Evolutionary conservation across 1,140 invertebrate genomes (phyloP), one percentile per base, ranked within the genome.

Genomic region (Diorhabda carinulata): DNA sequence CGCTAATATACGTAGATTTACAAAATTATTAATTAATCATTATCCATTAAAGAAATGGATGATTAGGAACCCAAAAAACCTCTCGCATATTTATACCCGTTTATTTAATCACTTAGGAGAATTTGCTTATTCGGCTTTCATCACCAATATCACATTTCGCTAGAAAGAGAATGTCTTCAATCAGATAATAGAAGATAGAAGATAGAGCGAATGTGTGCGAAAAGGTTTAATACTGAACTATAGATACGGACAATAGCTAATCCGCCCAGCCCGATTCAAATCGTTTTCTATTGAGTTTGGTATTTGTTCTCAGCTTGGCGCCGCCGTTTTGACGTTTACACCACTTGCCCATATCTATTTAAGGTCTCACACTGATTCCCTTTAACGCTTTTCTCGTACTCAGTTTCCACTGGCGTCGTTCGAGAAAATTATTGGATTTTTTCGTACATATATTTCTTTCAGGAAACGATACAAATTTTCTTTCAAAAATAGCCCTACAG

Each of bases 271-370:
- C 70, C 73, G 72, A 73, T 72, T 74, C 72, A 71, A 68, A 74
- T 74, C 69, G 72, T 72, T 52, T 72, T 66, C 70, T 64, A 75
- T 73, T 73, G 69, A 75, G 65, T 69, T 66, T 66, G 73, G 74
- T 77, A 77, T 77, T 77, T 77, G 72, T 70, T 72, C 76, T 72
- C 76, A 71, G 74, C 71, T 75, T 77, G 76, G 72, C 70, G 70
- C 71, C 72, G 47, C 47, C 47, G 47, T 52, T 52, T 52, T n/a
- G 47, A 52, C 47, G 70, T 77, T 77, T 75, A 72, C 66, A 70
- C 72, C 76, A 77, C 71, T 75, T 72, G 74, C 69, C 66, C 72
- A 68, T 68, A 76, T 76, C 72, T 72, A 70, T 73, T 71, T 70
- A 71, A 68, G 72, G 71, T 75, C 72, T 73, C 74, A 75, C 74